Conservation (phyloP, 2,888 invertebrate species). For the Uropetala carovei region DNA sequence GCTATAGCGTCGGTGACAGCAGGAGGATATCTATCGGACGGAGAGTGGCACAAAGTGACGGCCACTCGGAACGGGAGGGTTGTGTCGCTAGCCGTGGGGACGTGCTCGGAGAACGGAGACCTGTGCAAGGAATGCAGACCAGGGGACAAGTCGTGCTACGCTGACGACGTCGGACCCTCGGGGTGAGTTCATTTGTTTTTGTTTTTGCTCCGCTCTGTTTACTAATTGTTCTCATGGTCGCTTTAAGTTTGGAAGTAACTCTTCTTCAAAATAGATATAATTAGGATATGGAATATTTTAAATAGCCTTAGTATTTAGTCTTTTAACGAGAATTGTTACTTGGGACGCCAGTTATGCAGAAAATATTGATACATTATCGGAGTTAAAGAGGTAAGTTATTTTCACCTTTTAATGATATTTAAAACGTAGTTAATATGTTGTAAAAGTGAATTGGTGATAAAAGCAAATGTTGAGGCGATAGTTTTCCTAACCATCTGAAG, state of each 20-base stretch:
- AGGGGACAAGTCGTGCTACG: slow-evolving; percentile 88
- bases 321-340: too few species aligned
- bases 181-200: slow-evolving; percentile 81
- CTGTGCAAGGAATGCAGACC: slow-evolving; percentile 91
- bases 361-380: too few species aligned
- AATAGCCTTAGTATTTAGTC: background rate
- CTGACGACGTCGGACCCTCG: slow-evolving; percentile 90
- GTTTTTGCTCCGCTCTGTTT: slow-evolving; percentile 47
- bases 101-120: slow-evolving; percentile 91
- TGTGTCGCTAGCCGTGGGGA: slow-evolving; percentile 88
- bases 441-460: too few species aligned
- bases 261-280: background rate
- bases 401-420: too few species aligned
- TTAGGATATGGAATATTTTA: background rate
- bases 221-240: background rate
- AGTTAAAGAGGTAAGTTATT: too few species aligned
- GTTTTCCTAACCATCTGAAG: too few species aligned
- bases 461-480: too few species aligned
- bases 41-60: slow-evolving; percentile 93
- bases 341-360: too few species aligned
- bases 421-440: too few species aligned
- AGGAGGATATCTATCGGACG: slow-evolving; percentile 85
- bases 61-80: slow-evolving; percentile 94
- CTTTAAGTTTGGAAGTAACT: background rate
- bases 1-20: slow-evolving; percentile 90